phyloP scores from a whole-genome alignment of 64 coral and sea anemone genomes.

The Montipora capricornis region DNA sequence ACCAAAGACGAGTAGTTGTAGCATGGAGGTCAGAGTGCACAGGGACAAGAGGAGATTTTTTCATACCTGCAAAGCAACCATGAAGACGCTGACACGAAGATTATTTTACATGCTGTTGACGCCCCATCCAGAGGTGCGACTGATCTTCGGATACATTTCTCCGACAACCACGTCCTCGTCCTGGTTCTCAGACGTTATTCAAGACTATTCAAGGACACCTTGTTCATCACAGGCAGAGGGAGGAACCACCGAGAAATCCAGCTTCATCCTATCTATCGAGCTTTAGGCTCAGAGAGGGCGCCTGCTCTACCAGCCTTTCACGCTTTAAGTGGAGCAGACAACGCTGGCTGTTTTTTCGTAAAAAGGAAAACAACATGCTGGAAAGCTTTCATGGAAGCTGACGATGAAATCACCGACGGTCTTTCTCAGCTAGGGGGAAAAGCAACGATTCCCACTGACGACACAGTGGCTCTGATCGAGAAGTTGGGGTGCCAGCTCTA shows the following conservation, averaged over 20 bases:
- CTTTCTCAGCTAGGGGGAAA: neutral
- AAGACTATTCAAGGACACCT: neutral
- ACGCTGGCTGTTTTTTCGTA: neutral
- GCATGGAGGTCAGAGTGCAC: slow-evolving; percentile 16
- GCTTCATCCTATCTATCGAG: neutral
- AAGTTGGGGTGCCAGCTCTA: slow-evolving; percentile 26
- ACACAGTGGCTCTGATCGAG: neutral
- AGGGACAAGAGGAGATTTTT: neutral
- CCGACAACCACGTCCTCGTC: slow-evolving; percentile 19
- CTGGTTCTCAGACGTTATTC: slow-evolving; percentile 30
- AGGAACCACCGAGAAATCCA: neutral
- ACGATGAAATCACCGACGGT: neutral
- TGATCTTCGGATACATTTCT: slow-evolving; percentile 16
- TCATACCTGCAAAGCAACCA: slow-evolving; percentile 10
- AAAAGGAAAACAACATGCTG: slow-evolving; percentile 34
- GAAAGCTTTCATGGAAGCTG: slow-evolving; percentile 29
- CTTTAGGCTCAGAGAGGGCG: slow-evolving; percentile 1
- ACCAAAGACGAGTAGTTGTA: slow-evolving; percentile 17
- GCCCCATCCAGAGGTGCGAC: slow-evolving; percentile 36
- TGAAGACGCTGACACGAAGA: slow-evolving; percentile 54
- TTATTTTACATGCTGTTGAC: slow-evolving; percentile 48
- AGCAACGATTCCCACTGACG: neutral
- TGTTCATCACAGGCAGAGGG: slow-evolving; percentile 15
- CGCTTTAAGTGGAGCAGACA: neutral
- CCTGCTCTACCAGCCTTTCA: slow-evolving; percentile 45